Evolutionary conservation across 2,888 invertebrate species (phyloP).

Genomic region (Rhagium mordax): DNA sequence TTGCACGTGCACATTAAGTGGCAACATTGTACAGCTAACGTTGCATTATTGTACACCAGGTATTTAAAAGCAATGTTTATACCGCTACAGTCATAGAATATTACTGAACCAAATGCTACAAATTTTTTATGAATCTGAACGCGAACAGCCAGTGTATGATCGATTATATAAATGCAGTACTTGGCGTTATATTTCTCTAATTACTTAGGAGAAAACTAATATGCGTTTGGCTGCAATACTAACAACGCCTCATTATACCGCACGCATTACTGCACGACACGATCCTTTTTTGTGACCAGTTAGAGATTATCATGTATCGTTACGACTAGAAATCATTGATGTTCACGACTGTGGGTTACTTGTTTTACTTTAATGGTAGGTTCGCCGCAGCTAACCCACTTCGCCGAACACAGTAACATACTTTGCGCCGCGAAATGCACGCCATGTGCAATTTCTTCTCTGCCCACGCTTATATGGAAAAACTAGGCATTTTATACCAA

Average conservation of each 20-base stretch:
- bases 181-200: too few relatives aligned
- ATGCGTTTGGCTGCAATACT: too few relatives aligned
- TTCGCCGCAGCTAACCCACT: conserved; percentile 18
- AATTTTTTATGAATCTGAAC: too few relatives aligned
- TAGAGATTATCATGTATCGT: not conserved
- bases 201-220: too few relatives aligned
- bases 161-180: too few relatives aligned
- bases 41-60: too few relatives aligned
- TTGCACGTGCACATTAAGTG: too few relatives aligned
- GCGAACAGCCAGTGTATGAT: too few relatives aligned
- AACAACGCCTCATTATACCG: not conserved
- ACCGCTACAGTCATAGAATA: too few relatives aligned
- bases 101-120: too few relatives aligned
- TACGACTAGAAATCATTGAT: not conserved
- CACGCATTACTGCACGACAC: conserved; percentile 4
- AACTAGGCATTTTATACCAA: conserved; percentile 4
- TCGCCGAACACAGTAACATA: conserved; percentile 15
- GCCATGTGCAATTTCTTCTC: conserved; percentile 15
- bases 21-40: too few relatives aligned
- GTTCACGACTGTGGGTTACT: conserved; percentile 2
- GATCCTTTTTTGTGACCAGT: not conserved
- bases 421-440: conserved; percentile 8
- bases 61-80: too few relatives aligned
- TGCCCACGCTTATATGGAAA: conserved; percentile 27
- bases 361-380: not conserved